A percentile compares a stretch with the other conserved stretches of the same genome.
These are phyloP conservation scores for Psilanteris sp. DNA, from an alignment of 1,140 invertebrate genomes.

Conservation along the genomic window DNA sequence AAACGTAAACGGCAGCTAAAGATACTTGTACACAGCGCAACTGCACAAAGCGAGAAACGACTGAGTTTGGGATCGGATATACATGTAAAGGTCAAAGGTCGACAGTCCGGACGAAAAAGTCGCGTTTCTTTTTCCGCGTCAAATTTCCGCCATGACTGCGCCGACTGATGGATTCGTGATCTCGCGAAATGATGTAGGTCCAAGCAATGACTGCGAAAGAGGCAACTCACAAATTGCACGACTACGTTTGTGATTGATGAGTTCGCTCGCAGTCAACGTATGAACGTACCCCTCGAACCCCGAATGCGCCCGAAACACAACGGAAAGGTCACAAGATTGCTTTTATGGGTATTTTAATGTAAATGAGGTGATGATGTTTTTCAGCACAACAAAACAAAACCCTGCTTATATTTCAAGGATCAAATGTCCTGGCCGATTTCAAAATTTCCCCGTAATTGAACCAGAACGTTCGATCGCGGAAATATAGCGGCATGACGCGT, in stretches of 20 bases:
- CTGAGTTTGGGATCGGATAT: background rate
- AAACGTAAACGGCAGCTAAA: background rate
- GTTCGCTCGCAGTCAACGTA: background rate
- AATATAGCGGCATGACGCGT: too few relatives aligned
- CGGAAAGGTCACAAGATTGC: conserved; percentile 24
- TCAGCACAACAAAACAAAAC: too few relatives aligned
- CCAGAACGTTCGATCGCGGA: too few relatives aligned
- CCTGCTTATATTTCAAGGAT: too few relatives aligned
- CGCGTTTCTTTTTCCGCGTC: background rate
- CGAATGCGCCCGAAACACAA: conserved; percentile 15
- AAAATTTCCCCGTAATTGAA: too few relatives aligned
- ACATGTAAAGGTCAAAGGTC: conserved; percentile 6
- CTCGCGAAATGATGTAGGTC: background rate
- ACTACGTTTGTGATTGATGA: conserved; percentile 22
- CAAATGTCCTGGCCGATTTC: too few relatives aligned
- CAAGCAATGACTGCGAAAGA: background rate
- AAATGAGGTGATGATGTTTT: conserved; percentile 10
- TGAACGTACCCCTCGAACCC: background rate
- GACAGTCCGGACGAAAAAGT: conserved; percentile 9
- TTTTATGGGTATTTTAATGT: conserved; percentile 30
- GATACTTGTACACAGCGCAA: background rate
- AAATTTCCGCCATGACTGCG: background rate
- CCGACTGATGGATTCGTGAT: background rate
- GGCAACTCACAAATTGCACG: background rate
- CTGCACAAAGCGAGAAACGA: background rate